Evolutionary conservation across 2,888 invertebrate species (phyloP).

Genomic region (Limenitis camilla): DNA sequence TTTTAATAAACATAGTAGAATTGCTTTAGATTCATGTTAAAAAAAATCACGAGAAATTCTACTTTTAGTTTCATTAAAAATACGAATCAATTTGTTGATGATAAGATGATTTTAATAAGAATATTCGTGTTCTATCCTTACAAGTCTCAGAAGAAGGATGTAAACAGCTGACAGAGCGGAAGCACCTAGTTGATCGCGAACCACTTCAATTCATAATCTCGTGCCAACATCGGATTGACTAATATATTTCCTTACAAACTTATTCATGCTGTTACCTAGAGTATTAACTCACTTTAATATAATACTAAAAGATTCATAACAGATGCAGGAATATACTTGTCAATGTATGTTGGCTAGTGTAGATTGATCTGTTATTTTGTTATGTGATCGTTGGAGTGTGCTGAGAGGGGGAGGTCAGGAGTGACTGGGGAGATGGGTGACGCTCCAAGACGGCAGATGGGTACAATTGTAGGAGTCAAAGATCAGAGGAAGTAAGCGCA

Average conservation of each 20-base stretch:
- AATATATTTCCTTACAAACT: conserved; percentile 60
- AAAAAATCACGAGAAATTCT: no score
- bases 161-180: conserved; percentile 65
- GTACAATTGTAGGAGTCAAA: conserved; percentile 68
- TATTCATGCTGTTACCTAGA: conserved; percentile 18
- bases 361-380: conserved; percentile 30
- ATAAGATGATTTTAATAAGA: no score
- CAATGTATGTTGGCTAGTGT: conserved; percentile 29
- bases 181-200: conserved; percentile 70
- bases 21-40: no score
- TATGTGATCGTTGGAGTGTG: conserved; percentile 24
- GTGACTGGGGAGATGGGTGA: conserved; percentile 34
- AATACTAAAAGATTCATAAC: conserved; percentile 10
- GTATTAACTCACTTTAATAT: conserved; percentile 11
- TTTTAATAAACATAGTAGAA: no score
- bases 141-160: conserved; percentile 13
- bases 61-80: no score
- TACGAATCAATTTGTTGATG: no score
- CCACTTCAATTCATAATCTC: conserved; percentile 71
- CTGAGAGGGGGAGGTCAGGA: conserved; percentile 39
- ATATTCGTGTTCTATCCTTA: no score
- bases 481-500: conserved; percentile 69
- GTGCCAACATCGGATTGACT: conserved; percentile 69
- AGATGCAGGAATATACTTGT: conserved; percentile 31
- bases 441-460: conserved; percentile 62